A percentile compares a stretch with the other conserved stretches of the same genome.
Evolutionary conservation across 2,113 vertebrate species (phyloP).

Genomic region (Rynchops niger): DNA sequence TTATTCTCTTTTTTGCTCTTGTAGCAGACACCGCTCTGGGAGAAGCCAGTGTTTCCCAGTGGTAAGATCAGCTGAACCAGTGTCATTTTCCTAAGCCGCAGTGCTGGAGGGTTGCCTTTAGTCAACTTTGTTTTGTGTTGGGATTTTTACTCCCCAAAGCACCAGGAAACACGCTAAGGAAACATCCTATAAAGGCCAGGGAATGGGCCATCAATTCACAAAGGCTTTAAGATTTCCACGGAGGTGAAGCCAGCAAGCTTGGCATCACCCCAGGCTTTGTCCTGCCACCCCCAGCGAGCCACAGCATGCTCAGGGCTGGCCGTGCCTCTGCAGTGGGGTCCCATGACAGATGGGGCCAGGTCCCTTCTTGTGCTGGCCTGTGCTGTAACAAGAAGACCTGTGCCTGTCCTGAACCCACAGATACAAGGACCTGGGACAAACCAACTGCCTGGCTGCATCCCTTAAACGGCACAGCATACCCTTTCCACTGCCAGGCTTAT

Average conservation of each 20-base stretch:
- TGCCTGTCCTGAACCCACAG: accelerated
- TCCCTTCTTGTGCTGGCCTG: accelerated
- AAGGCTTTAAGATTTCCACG: not conserved
- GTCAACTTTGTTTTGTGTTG: not conserved
- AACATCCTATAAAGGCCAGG: not conserved
- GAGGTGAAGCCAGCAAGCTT: not conserved
- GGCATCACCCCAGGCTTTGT: accelerated
- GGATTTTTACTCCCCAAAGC: not conserved
- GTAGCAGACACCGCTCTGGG: not conserved
- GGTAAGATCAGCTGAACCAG: not conserved
- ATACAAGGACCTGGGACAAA: not conserved
- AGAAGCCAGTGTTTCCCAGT: not conserved
- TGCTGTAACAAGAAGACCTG: accelerated
- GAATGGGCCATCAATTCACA: not conserved
- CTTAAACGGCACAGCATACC: accelerated
- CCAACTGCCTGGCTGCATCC: not conserved
- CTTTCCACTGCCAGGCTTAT: not conserved
- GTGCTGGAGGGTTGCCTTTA: not conserved
- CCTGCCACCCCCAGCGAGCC: not conserved
- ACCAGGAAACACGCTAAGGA: not conserved
- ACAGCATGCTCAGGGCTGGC: accelerated
- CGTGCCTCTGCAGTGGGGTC: accelerated
- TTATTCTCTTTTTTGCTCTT: not conserved
- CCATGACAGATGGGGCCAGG: accelerated
- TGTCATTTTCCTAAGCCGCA: not conserved